Base-by-base conservation (phyloP, 2,113 vertebrate species). In the Thryonomys swinderianus region DNA sequence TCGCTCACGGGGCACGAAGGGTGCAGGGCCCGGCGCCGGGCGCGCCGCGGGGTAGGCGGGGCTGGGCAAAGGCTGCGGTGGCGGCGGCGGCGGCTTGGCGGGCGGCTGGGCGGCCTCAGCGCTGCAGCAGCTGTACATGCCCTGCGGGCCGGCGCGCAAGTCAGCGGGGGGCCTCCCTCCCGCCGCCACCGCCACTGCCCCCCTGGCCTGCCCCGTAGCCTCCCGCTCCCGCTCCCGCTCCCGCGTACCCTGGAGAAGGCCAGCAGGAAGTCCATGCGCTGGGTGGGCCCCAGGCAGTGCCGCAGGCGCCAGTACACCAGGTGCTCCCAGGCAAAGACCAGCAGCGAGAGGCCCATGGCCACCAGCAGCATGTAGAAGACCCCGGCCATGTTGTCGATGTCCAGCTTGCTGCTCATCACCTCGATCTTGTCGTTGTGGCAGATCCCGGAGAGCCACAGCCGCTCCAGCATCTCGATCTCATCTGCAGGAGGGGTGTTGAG, bases 71-170 rank as follows among this genome's bases (percentile, higher is more conserved):
- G 99, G 97, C 53, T 98, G 98, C 25, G 96, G 98, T 21, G 96
- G 98, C 93, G 98, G 99, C 69, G 99, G 98, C 89, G 98, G 99
- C 45, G 98, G 99, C 98, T 97, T 98, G 97, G 97, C 99, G 0
- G 96, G 99, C 89, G 93, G 98, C 6, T 98, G 97, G 34, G 98
- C 96, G 73, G 99, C 99, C 94, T 99, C 99, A 18, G 99, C 99
- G 91, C 99, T 99, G 98, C 99, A 99, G 97, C 99, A 99, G 98
- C 99, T 99, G 97, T 99, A 99, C 99, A 99, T 99, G 89, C 99
- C 99, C 99, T 99, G 98, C n/a, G 55, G 48, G 37, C 73, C 45
- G 21, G 32, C 27, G 17, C 2, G 0, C 2, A 4, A 8, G 88
- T 91, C 64, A 91, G 84, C 20, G 16, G 1, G 0, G 7, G 53